Percentiles rank a stretch among this genome's conserved stretches.
Conservation (phyloP, 92 coral and sea anemone genomes). For the Phenganax stokvisi region DNA sequence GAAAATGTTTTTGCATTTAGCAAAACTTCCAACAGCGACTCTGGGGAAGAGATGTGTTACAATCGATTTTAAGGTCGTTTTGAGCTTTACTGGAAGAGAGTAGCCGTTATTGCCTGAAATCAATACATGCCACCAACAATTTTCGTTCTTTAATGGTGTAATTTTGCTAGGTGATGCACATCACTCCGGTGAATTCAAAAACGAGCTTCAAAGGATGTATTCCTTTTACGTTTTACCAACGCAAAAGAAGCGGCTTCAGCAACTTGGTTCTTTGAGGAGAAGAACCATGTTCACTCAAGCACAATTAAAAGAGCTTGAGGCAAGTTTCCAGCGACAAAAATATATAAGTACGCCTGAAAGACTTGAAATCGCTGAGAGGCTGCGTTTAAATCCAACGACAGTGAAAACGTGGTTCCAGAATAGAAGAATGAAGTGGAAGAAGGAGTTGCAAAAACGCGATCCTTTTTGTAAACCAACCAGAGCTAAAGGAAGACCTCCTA, state of each 20-base stretch:
- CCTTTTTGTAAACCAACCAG: constrained; percentile 21
- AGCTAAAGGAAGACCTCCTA: constrained; percentile 34
- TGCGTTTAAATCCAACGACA: constrained; percentile 66
- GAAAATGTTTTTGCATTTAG: too few relatives aligned
- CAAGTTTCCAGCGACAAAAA: constrained; percentile 57
- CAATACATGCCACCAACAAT: background rate
- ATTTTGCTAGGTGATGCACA: background rate
- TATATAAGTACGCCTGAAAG: constrained; percentile 79
- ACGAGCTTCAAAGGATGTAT: constrained; percentile 25
- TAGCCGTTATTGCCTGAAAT: background rate
- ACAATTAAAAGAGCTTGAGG: constrained; percentile 71
- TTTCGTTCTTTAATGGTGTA: background rate
- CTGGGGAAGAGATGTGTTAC: too few relatives aligned
- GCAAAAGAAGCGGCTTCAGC: constrained; percentile 3
- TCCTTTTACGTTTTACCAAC: constrained; percentile 28
- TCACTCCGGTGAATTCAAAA: background rate
- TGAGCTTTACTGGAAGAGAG: background rate
- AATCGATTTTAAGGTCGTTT: too few relatives aligned
- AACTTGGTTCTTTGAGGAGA: constrained; percentile 41
- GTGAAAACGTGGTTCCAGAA: constrained; percentile 95
- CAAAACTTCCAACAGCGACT: too few relatives aligned
- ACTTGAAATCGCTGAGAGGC: constrained; percentile 65
- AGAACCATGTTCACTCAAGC: constrained; percentile 78
- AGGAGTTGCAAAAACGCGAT: constrained; percentile 24
- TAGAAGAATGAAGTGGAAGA: constrained; percentile 89